phyloP scores from a whole-genome alignment of 2,888 invertebrate species.

The Xanthostigma xanthostigma region DNA sequence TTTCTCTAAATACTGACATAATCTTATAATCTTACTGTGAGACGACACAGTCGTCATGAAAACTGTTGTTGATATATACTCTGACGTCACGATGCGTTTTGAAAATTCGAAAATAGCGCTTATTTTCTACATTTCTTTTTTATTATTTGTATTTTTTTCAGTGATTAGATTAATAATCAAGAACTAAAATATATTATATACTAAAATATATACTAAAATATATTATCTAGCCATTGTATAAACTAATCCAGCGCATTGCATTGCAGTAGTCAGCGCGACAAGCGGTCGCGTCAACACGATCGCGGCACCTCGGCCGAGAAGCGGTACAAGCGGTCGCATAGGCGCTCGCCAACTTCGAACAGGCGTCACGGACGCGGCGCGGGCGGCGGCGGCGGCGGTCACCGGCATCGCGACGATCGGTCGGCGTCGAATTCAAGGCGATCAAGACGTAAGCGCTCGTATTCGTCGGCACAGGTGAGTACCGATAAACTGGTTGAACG shows the following conservation, averaged over 20 bases:
- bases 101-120: too few species aligned
- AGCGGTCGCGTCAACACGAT: slow-evolving; percentile 45
- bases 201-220: too few species aligned
- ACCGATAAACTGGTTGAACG: slow-evolving; percentile 1
- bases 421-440: slow-evolving; percentile 11
- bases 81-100: too few species aligned
- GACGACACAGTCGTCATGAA: too few species aligned
- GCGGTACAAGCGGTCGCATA: slow-evolving; percentile 73
- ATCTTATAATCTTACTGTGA: too few species aligned
- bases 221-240: too few species aligned
- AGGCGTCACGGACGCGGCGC: slow-evolving; percentile 51
- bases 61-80: too few species aligned
- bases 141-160: too few species aligned
- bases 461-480: slow-evolving; percentile 31
- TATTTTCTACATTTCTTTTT: too few species aligned
- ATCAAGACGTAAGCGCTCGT: slow-evolving; percentile 32
- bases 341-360: slow-evolving; percentile 66
- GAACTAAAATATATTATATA: too few species aligned
- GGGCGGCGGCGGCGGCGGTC: slow-evolving; percentile 29
- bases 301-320: slow-evolving; percentile 65
- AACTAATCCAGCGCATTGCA: background rate
- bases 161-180: too few species aligned
- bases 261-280: slow-evolving; percentile 42
- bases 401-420: slow-evolving; percentile 25
- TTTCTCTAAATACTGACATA: too few species aligned